A percentile compares a stretch with the other conserved stretches of the same genome.
These are phyloP conservation scores for Chalcosyrphus nemorum DNA, from an alignment of 2,888 invertebrate genomes.

Conservation along the genomic window DNA sequence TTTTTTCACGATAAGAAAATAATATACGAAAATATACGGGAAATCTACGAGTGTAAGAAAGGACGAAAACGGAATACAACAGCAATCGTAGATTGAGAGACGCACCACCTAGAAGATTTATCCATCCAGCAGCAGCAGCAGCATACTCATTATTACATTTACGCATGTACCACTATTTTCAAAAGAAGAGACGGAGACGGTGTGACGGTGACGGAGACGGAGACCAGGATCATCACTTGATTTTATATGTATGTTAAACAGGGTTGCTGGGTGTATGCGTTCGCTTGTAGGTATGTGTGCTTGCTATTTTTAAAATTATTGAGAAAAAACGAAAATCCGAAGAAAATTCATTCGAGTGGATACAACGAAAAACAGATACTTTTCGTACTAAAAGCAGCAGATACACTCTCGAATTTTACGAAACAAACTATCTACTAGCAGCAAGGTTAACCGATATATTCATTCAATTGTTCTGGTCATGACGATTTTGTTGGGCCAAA, in stretches of 20 bases:
- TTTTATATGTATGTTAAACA: slow-evolving; percentile 68
- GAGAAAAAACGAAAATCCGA: neutral
- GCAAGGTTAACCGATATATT: neutral
- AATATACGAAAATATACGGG: slow-evolving; percentile 61
- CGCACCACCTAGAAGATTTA: slow-evolving; percentile 75
- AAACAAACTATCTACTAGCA: neutral
- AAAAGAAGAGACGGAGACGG: slow-evolving; percentile 64
- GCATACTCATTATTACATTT: slow-evolving; percentile 73
- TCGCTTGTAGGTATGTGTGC: slow-evolving; percentile 31
- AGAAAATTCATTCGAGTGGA: slow-evolving; percentile 11
- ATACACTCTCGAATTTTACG: neutral
- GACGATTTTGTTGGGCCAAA: slow-evolving; percentile 19
- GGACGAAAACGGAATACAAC: slow-evolving; percentile 76
- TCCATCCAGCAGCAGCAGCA: slow-evolving; percentile 70
- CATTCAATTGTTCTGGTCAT: slow-evolving; percentile 22
- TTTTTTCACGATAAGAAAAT: slow-evolving; percentile 55
- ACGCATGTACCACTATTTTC: slow-evolving; percentile 73
- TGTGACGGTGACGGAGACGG: slow-evolving; percentile 53
- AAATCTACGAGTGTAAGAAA: slow-evolving; percentile 76
- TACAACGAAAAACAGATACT: slow-evolving; percentile 18
- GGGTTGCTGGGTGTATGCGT: slow-evolving; percentile 58
- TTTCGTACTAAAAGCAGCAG: neutral
- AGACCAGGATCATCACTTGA: slow-evolving; percentile 72
- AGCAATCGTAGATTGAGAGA: slow-evolving; percentile 75
- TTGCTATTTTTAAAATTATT: slow-evolving; percentile 41